phyloP scores from a whole-genome alignment of 2,797 vertebrate species.

The Etheostoma nigrum region DNA sequence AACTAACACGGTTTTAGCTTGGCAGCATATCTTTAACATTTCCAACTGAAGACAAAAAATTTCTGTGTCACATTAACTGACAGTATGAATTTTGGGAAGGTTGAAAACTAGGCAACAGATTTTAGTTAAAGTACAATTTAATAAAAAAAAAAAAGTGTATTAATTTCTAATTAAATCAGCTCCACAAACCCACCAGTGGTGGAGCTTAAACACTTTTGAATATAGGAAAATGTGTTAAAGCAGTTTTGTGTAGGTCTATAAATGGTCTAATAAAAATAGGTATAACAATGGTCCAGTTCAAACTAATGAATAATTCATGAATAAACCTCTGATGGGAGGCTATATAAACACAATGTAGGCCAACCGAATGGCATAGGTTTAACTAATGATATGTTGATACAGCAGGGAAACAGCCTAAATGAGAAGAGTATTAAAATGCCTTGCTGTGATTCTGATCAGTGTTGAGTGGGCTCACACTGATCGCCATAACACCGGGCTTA shows the following conservation, averaged over 20 bases:
- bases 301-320: conserved; percentile 55
- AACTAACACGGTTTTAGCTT: not conserved
- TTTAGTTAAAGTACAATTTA: not conserved
- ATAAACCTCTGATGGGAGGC: conserved; percentile 31
- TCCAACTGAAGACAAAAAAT: not conserved
- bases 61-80: not conserved
- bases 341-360: not conserved
- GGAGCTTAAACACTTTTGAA: not conserved
- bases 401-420: not conserved
- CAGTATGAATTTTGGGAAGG: not conserved
- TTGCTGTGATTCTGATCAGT: conserved; percentile 8
- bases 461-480: not conserved
- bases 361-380: not conserved
- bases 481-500: not conserved
- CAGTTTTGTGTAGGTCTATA: conserved; percentile 6
- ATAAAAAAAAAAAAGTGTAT: not conserved
- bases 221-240: conserved; percentile 4
- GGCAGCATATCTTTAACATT: not conserved
- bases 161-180: not conserved
- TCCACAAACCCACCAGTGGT: not conserved
- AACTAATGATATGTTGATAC: not conserved
- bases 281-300: not conserved
- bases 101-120: not conserved
- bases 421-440: not conserved
- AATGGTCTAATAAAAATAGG: not conserved